A percentile compares a stretch with the other conserved stretches of the same genome.
These are phyloP conservation scores for Melanargia galathea DNA, from an alignment of 2,888 invertebrate genomes.

Conservation along the genomic window DNA sequence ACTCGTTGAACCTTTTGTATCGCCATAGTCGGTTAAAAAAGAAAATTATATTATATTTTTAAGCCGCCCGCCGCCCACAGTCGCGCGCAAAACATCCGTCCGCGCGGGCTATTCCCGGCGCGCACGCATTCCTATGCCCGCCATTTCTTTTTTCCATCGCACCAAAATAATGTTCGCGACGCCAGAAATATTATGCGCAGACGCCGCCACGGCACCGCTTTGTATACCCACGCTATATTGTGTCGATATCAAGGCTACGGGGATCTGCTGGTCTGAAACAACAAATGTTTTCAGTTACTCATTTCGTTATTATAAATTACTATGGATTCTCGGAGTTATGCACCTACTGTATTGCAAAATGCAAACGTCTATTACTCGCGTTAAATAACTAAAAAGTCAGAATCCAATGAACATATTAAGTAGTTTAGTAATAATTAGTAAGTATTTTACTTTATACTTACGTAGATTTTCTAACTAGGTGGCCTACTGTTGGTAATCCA, in stretches of 20 bases:
- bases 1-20: background rate
- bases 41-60: conserved; percentile 12
- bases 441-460: no score
- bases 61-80: conserved; percentile 53
- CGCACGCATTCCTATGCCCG: conserved; percentile 67
- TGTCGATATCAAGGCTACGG: conserved; percentile 5
- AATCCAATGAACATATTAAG: no score
- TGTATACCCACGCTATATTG: conserved; percentile 9
- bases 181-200: conserved; percentile 64
- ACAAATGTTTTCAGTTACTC: background rate
- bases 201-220: conserved; percentile 43
- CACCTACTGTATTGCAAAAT: no score
- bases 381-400: no score
- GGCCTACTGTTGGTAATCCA: no score
- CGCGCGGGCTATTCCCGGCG: conserved; percentile 67
- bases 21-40: conserved; percentile 22
- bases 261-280: background rate
- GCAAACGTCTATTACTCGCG: no score
- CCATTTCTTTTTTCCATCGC: conserved; percentile 65
- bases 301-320: background rate
- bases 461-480: no score
- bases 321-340: no score
- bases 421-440: no score
- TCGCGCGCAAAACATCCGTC: conserved; percentile 68
- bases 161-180: conserved; percentile 69